Evolutionary conservation across 2,113 vertebrate genomes (phyloP).

Genomic region (Heterotis niloticus): DNA sequence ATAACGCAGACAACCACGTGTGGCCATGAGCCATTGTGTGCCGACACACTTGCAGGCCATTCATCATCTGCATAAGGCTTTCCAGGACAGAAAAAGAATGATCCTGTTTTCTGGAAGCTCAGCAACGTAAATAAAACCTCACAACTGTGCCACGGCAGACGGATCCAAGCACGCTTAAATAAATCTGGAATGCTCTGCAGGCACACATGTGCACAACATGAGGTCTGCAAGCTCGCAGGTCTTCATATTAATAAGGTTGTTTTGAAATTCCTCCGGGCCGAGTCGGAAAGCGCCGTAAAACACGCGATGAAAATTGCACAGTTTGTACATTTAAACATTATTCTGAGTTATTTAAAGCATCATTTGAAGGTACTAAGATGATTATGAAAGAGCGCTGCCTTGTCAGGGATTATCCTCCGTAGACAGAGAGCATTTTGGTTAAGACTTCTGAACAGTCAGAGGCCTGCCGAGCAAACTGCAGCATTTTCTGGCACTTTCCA

Average conservation of each 20-base stretch:
- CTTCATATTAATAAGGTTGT: no score
- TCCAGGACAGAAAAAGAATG: background rate
- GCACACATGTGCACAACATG: no score
- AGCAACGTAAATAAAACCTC: slow-evolving; percentile 4
- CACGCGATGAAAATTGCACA: background rate
- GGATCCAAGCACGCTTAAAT: no score
- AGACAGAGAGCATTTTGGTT: background rate
- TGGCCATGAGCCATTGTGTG: background rate
- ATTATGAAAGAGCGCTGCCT: background rate
- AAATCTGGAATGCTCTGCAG: no score
- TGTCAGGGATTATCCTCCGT: background rate
- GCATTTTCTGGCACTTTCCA: background rate
- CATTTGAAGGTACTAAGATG: background rate
- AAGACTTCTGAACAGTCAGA: background rate
- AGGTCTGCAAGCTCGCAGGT: no score
- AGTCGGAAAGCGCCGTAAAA: background rate
- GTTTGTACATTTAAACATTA: background rate
- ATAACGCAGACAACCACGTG: no score
- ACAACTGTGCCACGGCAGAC: background rate
- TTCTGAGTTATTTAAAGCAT: background rate
- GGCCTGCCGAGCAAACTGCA: background rate
- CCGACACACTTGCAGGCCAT: background rate
- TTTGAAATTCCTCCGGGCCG: no score
- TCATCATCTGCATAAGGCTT: background rate
- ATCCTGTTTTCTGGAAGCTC: background rate